Conservation (phyloP, 2,888 invertebrate genomes). For the Nomada fabriciana region DNA sequence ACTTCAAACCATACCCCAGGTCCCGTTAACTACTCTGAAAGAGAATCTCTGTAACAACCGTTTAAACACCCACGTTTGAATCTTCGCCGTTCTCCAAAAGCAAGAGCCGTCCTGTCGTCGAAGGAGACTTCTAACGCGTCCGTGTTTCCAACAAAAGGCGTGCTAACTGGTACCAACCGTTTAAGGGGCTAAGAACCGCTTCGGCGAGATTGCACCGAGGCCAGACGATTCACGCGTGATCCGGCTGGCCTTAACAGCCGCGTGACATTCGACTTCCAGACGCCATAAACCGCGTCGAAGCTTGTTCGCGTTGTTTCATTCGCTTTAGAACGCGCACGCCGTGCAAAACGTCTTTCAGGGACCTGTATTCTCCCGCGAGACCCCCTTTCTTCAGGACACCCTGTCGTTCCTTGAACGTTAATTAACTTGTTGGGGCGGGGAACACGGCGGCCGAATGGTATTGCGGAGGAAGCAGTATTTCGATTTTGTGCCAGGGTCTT, state of each 20-base stretch:
- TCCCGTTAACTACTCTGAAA: too few relatives aligned
- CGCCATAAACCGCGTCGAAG: conserved; percentile 53
- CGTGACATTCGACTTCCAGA: conserved; percentile 63
- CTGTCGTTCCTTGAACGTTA: conserved; percentile 16
- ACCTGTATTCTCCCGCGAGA: conserved; percentile 1
- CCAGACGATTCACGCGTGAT: conserved; percentile 45
- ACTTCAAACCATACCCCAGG: too few relatives aligned
- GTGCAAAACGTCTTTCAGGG: conserved; percentile 13
- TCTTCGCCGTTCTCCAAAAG: neutral
- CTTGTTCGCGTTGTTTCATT: conserved; percentile 50
- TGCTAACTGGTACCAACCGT: conserved; percentile 45
- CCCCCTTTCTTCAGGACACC: neutral
- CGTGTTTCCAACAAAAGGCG: conserved; percentile 43
- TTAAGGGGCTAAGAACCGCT: conserved; percentile 47
- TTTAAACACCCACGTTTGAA: neutral
- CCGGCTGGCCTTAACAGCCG: conserved; percentile 45
- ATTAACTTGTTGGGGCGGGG: conserved; percentile 27
- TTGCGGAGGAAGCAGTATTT: neutral
- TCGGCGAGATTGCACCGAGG: conserved; percentile 44
- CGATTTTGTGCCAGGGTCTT: neutral
- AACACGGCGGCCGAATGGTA: neutral
- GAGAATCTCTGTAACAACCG: too few relatives aligned
- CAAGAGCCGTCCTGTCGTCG: neutral
- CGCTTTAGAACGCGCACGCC: conserved; percentile 32
- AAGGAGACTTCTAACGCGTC: conserved; percentile 18